A percentile compares a stretch with the other conserved stretches of the same genome.
Evolutionary conservation across 2,888 invertebrate genomes (phyloP).

Genomic region (Plagodis dolabraria): DNA sequence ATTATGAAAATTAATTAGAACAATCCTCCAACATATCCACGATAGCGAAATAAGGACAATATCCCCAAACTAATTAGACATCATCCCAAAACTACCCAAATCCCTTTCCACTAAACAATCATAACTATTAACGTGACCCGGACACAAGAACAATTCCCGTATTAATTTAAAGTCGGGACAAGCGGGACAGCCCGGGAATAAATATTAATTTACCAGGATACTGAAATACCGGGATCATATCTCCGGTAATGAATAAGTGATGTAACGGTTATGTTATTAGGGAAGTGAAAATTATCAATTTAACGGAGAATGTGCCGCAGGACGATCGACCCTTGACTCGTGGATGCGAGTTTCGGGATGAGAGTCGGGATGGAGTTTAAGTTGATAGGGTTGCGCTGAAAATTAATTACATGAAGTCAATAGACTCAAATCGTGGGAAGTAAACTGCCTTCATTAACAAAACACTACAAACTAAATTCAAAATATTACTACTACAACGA

Average conservation of each 20-base stretch:
- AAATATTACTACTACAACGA: too few species aligned
- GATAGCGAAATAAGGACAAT: constrained; percentile 31
- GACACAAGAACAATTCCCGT: constrained; percentile 56
- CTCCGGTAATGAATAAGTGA: constrained; percentile 78
- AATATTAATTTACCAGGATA: constrained; percentile 67
- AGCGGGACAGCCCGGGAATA: constrained; percentile 64
- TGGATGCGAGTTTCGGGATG: constrained; percentile 36
- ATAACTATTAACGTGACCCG: constrained; percentile 50
- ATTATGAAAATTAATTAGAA: background rate
- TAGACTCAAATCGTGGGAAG: too few species aligned
- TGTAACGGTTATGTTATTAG: constrained; percentile 67
- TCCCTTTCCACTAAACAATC: constrained; percentile 40
- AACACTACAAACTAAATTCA: too few species aligned
- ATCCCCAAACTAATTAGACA: constrained; percentile 54
- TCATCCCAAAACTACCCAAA: constrained; percentile 47
- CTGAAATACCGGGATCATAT: constrained; percentile 65
- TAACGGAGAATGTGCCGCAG: constrained; percentile 48
- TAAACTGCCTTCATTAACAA: too few species aligned
- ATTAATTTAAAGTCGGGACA: constrained; percentile 74
- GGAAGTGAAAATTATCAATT: constrained; percentile 78
- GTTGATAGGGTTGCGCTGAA: constrained; percentile 56
- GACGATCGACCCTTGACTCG: constrained; percentile 70
- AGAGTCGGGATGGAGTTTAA: constrained; percentile 52
- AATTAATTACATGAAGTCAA: too few species aligned
- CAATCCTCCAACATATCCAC: constrained; percentile 3